phyloP scores from a whole-genome alignment of 2,888 invertebrate genomes.

The Spilosoma lubricipeda region DNA sequence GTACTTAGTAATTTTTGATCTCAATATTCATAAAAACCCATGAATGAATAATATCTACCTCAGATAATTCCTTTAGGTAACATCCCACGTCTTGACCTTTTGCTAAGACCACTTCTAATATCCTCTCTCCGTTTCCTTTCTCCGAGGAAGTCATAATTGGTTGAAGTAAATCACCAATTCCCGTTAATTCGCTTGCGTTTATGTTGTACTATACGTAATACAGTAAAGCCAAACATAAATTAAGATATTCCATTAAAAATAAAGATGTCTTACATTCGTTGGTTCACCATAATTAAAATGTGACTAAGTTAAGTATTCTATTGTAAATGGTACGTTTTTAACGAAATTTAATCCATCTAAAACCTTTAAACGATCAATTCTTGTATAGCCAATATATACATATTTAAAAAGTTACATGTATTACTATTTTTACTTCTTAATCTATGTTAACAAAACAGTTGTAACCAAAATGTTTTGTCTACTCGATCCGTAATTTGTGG shows the following conservation, averaged over 20 bases:
- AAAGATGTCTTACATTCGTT: no score
- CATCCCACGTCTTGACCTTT: neutral
- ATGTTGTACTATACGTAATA: neutral
- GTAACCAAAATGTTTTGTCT: conserved; percentile 5
- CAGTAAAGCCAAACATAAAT: neutral
- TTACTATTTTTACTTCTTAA: neutral
- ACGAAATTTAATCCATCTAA: no score
- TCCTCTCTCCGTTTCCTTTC: neutral
- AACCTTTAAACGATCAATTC: no score
- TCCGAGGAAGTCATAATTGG: neutral
- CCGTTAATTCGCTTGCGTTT: neutral
- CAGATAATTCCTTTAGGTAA: neutral
- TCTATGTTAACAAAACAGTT: neutral
- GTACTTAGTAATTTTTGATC: neutral
- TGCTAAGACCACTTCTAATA: neutral
- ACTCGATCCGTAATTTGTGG: conserved; percentile 27
- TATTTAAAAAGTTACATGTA: neutral
- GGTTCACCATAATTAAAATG: no score
- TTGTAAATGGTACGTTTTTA: no score
- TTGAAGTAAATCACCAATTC: neutral
- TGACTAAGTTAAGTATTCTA: no score
- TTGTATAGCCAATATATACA: no score
- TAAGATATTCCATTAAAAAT: no score
- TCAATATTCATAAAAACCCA: neutral
- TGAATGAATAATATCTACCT: neutral